Percentiles rank a stretch among this genome's conserved stretches.
Conservation (phyloP, 64 coral and sea anemone genomes). For the Acropora yongei region DNA sequence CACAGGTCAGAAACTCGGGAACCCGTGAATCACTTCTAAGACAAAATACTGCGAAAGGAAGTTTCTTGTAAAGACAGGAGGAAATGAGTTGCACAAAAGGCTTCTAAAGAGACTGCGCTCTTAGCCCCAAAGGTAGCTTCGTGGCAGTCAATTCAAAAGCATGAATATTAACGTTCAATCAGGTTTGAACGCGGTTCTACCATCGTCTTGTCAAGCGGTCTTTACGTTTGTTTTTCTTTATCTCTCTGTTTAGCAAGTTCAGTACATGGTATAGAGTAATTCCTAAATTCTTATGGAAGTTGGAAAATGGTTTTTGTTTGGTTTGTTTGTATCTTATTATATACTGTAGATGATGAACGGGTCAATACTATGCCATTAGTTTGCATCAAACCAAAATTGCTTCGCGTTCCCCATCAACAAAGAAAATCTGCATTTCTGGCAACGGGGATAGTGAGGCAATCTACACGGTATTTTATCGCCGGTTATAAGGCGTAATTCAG, state of each 20-base stretch:
- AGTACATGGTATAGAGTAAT: constrained; percentile 12
- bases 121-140: not conserved
- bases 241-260: constrained; percentile 11
- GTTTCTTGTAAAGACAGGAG: not conserved
- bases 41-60: not conserved
- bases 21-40: not conserved
- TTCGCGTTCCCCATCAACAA: not conserved
- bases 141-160: constrained; percentile 2
- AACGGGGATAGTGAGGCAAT: not conserved
- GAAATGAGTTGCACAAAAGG: not conserved
- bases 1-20: not conserved
- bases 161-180: constrained; percentile 4
- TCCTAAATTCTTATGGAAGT: not conserved
- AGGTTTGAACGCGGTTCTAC: not conserved
- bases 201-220: constrained; percentile 12
- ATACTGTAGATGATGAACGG: constrained; percentile 7
- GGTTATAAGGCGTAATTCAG: constrained; percentile 11
- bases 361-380: constrained; percentile 5
- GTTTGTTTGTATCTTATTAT: constrained; percentile 5
- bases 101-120: not conserved
- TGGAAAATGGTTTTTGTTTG: not conserved
- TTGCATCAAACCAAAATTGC: constrained; percentile 15
- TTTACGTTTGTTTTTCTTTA: not conserved
- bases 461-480: not conserved
- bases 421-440: not conserved